Percentiles rank a stretch among this genome's conserved stretches.
Conservation (phyloP, 2,888 invertebrate genomes). For the Tortrix viridana region DNA sequence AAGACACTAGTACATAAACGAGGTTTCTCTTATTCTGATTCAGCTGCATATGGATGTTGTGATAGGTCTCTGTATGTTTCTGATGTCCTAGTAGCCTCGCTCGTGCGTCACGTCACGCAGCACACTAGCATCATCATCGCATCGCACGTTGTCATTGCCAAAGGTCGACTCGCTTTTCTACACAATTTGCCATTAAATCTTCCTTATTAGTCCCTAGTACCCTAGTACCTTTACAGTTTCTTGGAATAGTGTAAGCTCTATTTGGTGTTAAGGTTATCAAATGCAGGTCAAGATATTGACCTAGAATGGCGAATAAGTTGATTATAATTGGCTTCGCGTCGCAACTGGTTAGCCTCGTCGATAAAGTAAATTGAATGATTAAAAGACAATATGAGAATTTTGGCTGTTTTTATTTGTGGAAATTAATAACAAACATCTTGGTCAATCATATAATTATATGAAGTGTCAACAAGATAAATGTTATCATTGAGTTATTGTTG, state of each 20-base stretch:
- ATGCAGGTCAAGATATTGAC: constrained; percentile 53
- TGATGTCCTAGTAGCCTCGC: background rate
- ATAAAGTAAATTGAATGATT: constrained; percentile 27
- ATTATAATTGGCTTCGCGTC: constrained; percentile 44
- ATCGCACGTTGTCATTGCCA: constrained; percentile 17
- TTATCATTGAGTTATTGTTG: no score
- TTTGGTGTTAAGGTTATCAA: constrained; percentile 55
- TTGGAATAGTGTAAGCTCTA: background rate
- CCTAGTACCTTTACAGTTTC: background rate
- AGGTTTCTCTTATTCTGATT: no score
- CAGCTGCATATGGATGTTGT: no score
- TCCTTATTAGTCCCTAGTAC: background rate
- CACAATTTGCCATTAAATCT: background rate
- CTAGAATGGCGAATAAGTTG: constrained; percentile 47
- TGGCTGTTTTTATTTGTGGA: no score
- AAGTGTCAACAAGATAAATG: no score
- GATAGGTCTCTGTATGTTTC: no score
- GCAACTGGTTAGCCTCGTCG: constrained; percentile 51
- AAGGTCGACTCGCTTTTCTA: constrained; percentile 11
- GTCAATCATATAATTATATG: background rate
- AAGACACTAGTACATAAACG: no score
- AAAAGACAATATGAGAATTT: background rate
- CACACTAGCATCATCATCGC: constrained; percentile 12
- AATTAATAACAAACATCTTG: background rate
- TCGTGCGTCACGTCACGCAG: constrained; percentile 16